Base-by-base conservation (phyloP, 1,140 invertebrate species). In the Branchinecta lindahli region DNA sequence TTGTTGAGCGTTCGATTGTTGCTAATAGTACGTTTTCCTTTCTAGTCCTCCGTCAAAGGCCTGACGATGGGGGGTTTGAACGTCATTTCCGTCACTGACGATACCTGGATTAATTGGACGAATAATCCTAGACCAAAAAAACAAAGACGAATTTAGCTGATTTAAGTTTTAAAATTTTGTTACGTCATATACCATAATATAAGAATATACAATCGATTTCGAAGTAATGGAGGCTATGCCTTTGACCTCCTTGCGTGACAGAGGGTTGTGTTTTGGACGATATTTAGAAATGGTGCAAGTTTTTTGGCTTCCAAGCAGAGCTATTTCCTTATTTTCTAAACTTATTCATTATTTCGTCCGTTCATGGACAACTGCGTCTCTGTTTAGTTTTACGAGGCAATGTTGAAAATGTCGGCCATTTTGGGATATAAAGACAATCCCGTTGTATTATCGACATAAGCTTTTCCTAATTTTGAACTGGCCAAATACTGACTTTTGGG, bases 31-130 rank as follows among this genome's bases (percentile, higher is more conserved):
- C 46, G 67, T 52, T 71, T 73, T 72, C 72, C 18, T 68, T 84
- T 84, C 70, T 79, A 92, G 90, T 86, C 90, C 70, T 86, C 91
- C n/a, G 85, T 97, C 46, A 96, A 96, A 84, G 94, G 94, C 7
- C 77, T 98, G 15, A 85, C 92, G 79, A 89, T 94, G 85, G 85
- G 87, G 69, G 94, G 94, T 8, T 74, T 96, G 18, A 85, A 93
- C 71, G 87, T 97, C 71, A 82, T 95, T 20, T 96, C 92, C 12
- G 84, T 98, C 20, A 94, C 94, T 8, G 94, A 98, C 78, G 84
- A 81, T 72, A 96, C 94, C 2, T 85, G 80, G 73, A 86, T 96
- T 7, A 87, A 88, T 2, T 90, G 85, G 83, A 85, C 85, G 77
- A 89, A 89, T 52, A 74, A 74, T 46, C 86, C 84, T 45, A 79